Evolutionary conservation across 1,140 invertebrate genomes (phyloP).

Genomic region (Polyergus mexicanus): DNA sequence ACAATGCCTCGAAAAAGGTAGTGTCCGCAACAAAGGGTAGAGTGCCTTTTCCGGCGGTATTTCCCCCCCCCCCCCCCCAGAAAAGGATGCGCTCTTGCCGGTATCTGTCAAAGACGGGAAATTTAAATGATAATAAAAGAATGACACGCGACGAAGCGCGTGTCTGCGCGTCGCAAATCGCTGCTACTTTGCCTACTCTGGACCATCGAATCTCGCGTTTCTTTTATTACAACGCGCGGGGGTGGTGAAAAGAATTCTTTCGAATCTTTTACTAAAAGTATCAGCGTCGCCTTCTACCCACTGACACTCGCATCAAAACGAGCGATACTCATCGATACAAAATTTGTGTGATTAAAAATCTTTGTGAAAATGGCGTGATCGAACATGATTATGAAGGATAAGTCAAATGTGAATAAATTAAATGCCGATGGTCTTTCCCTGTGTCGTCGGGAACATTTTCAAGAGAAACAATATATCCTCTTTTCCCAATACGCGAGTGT

Average conservation of each 20-base stretch:
- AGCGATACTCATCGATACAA: not conserved
- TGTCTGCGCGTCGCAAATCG: constrained; percentile 21
- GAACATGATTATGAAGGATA: constrained; percentile 10
- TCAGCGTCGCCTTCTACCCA: not conserved
- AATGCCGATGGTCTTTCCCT: not conserved
- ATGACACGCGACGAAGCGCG: constrained; percentile 40
- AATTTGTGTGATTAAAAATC: constrained; percentile 5
- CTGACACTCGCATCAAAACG: not conserved
- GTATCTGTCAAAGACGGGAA: constrained; percentile 38
- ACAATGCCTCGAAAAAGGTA: constrained; percentile 70
- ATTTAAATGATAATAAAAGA: constrained; percentile 67
- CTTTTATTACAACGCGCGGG: not conserved
- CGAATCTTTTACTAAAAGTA: not conserved
- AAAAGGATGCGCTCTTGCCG: constrained; percentile 55
- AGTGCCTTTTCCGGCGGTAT: constrained; percentile 71
- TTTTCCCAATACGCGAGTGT: constrained; percentile 32
- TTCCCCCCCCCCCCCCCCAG: constrained; percentile 50
- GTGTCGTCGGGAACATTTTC: not conserved
- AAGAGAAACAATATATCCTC: constrained; percentile 49
- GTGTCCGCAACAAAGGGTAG: constrained; percentile 64
- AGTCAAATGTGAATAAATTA: constrained; percentile 17
- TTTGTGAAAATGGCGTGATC: not conserved
- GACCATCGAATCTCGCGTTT: not conserved
- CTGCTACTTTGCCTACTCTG: constrained; percentile 14
- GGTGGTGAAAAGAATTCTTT: not conserved